Conservation (phyloP, 64 coral and sea anemone genomes). For the Anthopleura sola region DNA sequence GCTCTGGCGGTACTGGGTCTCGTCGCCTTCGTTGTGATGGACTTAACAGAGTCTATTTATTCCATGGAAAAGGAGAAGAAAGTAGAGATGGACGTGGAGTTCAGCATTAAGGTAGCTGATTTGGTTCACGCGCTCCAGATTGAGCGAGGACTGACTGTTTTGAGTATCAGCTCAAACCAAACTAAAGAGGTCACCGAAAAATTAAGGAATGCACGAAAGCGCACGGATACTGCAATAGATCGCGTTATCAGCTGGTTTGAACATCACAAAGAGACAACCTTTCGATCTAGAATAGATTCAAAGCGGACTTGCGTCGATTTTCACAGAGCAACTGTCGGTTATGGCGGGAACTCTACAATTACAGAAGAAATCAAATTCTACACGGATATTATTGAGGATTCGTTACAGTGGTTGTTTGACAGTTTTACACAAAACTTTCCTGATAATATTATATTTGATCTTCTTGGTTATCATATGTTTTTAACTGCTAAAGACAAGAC, state of each 20-base stretch:
- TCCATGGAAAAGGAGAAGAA: background rate
- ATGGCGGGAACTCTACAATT: conserved; percentile 21
- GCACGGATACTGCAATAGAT: background rate
- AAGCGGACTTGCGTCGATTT: background rate
- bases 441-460: conserved; percentile 20
- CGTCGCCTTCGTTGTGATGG: background rate
- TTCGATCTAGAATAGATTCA: background rate
- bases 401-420: conserved; percentile 29
- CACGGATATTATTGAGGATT: conserved; percentile 14
- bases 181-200: background rate
- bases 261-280: background rate
- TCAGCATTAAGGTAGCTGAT: conserved; percentile 45
- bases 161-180: conserved; percentile 58
- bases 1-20: background rate
- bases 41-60: background rate
- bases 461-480: conserved; percentile 57
- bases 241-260: conserved; percentile 5
- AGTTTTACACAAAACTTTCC: background rate
- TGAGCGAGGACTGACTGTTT: conserved; percentile 57
- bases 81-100: background rate
- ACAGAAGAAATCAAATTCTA: conserved; percentile 41
- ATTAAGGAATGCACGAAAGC: background rate
- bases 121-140: conserved; percentile 70
- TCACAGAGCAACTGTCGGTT: background rate
- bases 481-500: conserved; percentile 48